Base-by-base conservation (phyloP, 23 tunicate genomes). In the Pegea sp. region DNA sequence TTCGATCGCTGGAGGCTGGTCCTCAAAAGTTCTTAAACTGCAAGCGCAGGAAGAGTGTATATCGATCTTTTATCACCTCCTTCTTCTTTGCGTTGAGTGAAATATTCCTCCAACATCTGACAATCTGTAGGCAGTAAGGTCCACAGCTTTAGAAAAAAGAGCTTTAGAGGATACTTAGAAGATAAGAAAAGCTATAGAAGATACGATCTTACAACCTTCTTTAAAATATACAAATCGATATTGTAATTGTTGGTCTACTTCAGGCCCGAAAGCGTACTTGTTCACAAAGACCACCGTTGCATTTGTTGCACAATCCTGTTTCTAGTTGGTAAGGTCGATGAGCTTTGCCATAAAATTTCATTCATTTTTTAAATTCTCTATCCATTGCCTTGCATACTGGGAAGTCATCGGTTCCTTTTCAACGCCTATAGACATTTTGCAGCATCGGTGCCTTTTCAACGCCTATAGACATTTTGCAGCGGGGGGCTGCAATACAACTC, bases 231-330 rank as follows among this genome's bases (percentile, higher is more conserved):
- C 91, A 61, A 87, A 87, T 28, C 80, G 54, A 22, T 64, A 43
- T 51, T 80, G 71, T 2, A 80, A 61, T 51, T 80, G 93, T 56
- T 80, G 93, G 42, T 80, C 93, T 0, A 80, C 93, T 48, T 71
- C 93, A 3, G 93, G 93, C 3, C 93, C 93, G 33, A 87, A 87
- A 13, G 96, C 96, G 52, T 87, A 87, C 34, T 87, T 87, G 69
- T 87, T 87, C 44, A 87, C 96, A 56, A 87, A 87, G 21, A 87
- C 69, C 29, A 87, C 74, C 28, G 78, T 87, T 71, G 22, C 0
- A 29, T n/a, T n/a, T n/a, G n/a, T n/a, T n/a, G n/a, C n/a, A n/a
- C n/a, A n/a, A n/a, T 11, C 78, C 96, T 11, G 62, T 61, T n/a
- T 62, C 64, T 32, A 87, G 76, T 30, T 69, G 26, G 44, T 62